These are phyloP conservation scores for Coelopa pilipes DNA, from an alignment of 2,888 invertebrate species.

Conservation along the genomic window DNA sequence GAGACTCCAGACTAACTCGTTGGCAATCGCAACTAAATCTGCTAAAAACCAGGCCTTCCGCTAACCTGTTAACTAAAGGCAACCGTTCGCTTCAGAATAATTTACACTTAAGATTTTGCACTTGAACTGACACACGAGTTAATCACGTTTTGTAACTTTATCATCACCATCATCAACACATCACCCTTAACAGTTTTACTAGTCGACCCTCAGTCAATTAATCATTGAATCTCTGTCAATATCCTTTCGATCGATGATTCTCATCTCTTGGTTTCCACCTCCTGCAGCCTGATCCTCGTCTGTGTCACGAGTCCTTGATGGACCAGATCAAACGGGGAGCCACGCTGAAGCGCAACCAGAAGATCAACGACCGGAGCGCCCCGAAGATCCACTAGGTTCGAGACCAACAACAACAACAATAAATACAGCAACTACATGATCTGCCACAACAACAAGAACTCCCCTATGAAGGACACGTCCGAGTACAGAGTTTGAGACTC, in stretches of 20 bases:
- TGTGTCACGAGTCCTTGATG: conserved; percentile 90
- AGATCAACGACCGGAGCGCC: conserved; percentile 80
- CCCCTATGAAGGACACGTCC: background rate
- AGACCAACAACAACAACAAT: background rate
- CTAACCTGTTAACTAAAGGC: background rate
- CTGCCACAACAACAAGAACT: background rate
- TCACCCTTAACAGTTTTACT: too few relatives aligned
- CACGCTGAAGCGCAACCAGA: conserved; percentile 77
- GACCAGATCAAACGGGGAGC: conserved; percentile 92
- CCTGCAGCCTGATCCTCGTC: conserved; percentile 78
- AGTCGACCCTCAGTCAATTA: background rate
- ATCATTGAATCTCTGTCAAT: background rate
- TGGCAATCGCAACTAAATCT: background rate
- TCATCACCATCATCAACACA: too few relatives aligned
- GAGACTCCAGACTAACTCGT: background rate
- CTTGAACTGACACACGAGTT: too few relatives aligned
- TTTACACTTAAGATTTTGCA: too few relatives aligned
- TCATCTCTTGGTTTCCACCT: background rate
- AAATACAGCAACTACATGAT: background rate
- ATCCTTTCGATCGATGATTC: background rate
- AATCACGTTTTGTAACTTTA: too few relatives aligned
- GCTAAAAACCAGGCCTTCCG: background rate
- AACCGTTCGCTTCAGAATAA: too few relatives aligned
- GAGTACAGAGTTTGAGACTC: conserved; percentile 10
- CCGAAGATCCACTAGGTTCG: conserved; percentile 79